phyloP scores from a whole-genome alignment of 35 echinoderm and acorn worm genomes.

The Diadema setosum region DNA sequence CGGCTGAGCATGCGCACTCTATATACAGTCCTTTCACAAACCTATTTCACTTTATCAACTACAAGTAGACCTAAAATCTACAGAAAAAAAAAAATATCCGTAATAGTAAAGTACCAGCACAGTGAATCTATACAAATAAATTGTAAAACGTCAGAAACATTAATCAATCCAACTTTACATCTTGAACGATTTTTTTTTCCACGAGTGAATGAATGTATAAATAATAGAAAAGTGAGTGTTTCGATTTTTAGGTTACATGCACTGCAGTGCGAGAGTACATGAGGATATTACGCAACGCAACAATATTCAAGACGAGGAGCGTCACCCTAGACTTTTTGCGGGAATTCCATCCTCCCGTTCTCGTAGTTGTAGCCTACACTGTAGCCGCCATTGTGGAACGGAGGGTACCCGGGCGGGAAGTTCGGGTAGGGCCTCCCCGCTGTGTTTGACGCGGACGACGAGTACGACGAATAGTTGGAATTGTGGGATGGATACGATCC shows the following conservation, averaged over 20 bases:
- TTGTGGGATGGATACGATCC: conserved; percentile 75
- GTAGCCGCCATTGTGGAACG: conserved; percentile 81
- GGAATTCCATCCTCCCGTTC: conserved; percentile 73
- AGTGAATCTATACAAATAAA: no score
- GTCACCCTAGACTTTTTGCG: conserved; percentile 48
- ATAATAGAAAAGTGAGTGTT: conserved; percentile 6
- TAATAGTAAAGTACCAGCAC: no score
- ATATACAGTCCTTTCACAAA: no score
- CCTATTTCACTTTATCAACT: no score
- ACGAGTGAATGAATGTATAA: background rate
- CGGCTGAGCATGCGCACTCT: no score
- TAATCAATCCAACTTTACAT: no score
- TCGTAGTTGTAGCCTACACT: conserved; percentile 74
- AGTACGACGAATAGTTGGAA: conserved; percentile 92
- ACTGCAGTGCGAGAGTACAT: background rate
- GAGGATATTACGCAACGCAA: background rate
- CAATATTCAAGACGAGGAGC: background rate
- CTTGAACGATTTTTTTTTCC: no score
- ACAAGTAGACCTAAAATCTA: no score
- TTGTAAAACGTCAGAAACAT: no score
- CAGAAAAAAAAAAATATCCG: no score
- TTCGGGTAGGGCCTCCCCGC: conserved; percentile 61
- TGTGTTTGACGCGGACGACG: conserved; percentile 46
- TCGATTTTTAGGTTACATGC: background rate
- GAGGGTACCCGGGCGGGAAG: conserved; percentile 53